A percentile compares a stretch with the other conserved stretches of the same genome.
phyloP scores from a whole-genome alignment of 2,888 invertebrate genomes.

The Altica lythri region DNA sequence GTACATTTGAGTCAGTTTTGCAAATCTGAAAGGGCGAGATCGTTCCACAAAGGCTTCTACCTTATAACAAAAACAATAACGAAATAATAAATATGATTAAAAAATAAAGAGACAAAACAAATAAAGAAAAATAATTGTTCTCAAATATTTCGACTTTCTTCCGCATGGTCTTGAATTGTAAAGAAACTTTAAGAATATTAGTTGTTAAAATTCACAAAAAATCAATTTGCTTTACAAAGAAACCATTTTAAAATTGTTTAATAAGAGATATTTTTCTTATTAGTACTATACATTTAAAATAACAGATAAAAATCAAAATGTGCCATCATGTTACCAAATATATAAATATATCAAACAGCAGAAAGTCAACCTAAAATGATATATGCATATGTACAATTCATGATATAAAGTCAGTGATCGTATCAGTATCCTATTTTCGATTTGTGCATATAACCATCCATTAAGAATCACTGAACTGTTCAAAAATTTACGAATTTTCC shows the following conservation, averaged over 20 bases:
- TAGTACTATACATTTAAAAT: background rate
- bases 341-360: conserved; percentile 1
- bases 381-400: conserved; percentile 34
- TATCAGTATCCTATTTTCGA: conserved; percentile 8
- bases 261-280: background rate
- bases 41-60: no score
- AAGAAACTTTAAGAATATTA: no score
- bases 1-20: no score
- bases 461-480: conserved; percentile 20
- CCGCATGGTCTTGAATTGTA: no score
- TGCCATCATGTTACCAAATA: no score
- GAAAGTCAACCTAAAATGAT: conserved; percentile 20
- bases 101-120: no score
- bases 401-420: conserved; percentile 21
- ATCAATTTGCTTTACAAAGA: background rate
- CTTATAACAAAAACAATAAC: no score
- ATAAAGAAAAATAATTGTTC: no score
- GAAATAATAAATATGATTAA: no score
- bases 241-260: background rate
- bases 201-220: background rate
- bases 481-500: conserved; percentile 21
- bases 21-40: no score
- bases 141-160: no score
- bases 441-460: conserved; percentile 5
- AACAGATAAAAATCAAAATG: background rate